A percentile compares a stretch with the other conserved stretches of the same genome.
Evolutionary conservation across 2,888 invertebrate genomes (phyloP).

Genomic region (Synergus gifuensis): DNA sequence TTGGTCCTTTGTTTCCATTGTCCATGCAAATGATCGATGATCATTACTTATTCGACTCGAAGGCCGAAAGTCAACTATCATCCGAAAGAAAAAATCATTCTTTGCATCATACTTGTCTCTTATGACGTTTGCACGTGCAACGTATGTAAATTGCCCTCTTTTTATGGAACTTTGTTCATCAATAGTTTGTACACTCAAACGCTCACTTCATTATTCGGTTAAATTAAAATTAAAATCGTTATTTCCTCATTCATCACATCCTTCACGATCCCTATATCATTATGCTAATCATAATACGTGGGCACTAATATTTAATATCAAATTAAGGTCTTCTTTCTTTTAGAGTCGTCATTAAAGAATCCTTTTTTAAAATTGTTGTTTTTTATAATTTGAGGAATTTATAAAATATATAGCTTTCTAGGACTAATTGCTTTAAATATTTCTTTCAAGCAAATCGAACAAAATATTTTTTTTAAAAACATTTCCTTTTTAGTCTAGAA

Average conservation of each 20-base stretch:
- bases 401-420: too few species aligned
- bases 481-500: too few species aligned
- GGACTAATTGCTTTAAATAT: too few species aligned
- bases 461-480: too few species aligned
- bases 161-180: background rate
- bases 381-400: too few species aligned
- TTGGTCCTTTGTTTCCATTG: constrained; percentile 10
- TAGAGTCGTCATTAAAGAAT: background rate
- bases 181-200: background rate
- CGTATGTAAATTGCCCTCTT: background rate
- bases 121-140: background rate
- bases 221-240: constrained; percentile 3
- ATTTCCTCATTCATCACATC: background rate
- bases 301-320: background rate
- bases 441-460: too few species aligned
- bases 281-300: background rate
- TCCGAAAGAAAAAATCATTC: background rate
- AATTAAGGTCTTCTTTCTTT: background rate
- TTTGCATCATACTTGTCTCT: background rate
- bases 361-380: background rate
- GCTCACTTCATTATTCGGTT: background rate
- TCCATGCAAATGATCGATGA: constrained; percentile 13
- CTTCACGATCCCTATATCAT: background rate
- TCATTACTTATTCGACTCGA: constrained; percentile 9
- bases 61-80: constrained; percentile 2